These are phyloP conservation scores for Heliconius charithonia DNA, from an alignment of 2,888 invertebrate genomes.

Conservation along the genomic window DNA sequence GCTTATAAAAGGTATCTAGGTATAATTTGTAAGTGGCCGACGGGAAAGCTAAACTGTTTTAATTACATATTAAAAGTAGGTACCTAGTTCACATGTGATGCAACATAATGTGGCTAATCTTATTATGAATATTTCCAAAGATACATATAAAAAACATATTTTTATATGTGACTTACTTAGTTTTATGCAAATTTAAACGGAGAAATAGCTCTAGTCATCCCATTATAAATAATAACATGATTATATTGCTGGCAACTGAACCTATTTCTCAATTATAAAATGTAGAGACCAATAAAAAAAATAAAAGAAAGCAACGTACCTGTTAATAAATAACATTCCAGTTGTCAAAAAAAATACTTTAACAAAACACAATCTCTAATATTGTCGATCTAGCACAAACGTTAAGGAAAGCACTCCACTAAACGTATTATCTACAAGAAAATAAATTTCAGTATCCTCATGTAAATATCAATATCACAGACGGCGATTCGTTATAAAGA, in stretches of 20 bases:
- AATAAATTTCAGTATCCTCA: constrained; percentile 72
- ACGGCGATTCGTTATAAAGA: constrained; percentile 76
- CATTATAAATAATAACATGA: neutral
- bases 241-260: neutral
- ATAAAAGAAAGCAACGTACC: neutral
- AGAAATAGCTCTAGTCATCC: too few relatives aligned
- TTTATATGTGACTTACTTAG: neutral
- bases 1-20: neutral
- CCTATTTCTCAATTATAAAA: neutral
- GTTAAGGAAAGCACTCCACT: constrained; percentile 71
- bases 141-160: neutral
- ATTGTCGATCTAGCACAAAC: constrained; percentile 53
- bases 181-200: neutral
- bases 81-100: neutral
- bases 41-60: neutral
- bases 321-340: constrained; percentile 24
- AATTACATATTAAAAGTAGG: neutral
- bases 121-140: neutral
- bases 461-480: constrained; percentile 72
- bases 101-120: neutral
- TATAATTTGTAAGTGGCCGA: neutral
- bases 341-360: neutral
- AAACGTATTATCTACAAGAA: constrained; percentile 60
- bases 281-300: neutral
- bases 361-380: constrained; percentile 44